A percentile compares a stretch with the other conserved stretches of the same genome.
Conservation (phyloP, 2,797 vertebrate genomes). For the Pterois miles region DNA sequence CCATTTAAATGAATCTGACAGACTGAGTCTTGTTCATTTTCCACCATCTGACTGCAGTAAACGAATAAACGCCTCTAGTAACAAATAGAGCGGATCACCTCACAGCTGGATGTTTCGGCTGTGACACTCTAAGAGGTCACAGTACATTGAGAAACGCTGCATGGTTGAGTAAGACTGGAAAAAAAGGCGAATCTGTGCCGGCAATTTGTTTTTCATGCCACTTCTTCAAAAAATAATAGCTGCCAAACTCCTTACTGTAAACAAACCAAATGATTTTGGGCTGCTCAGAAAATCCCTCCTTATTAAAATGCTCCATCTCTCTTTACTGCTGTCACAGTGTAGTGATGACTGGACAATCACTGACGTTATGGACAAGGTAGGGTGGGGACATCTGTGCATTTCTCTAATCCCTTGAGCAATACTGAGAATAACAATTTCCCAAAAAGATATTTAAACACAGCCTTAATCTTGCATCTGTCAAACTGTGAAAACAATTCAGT, state of each 20-base stretch:
- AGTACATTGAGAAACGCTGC: conserved; percentile 37
- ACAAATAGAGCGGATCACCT: conserved; percentile 55
- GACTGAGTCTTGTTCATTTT: conserved; percentile 52
- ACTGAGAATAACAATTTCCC: conserved; percentile 29
- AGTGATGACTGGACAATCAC: conserved; percentile 11
- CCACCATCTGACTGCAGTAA: conserved; percentile 49
- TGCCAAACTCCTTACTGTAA: conserved; percentile 16
- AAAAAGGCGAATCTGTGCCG: conserved; percentile 16
- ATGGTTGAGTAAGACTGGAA: conserved; percentile 11
- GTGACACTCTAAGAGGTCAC: conserved; percentile 62
- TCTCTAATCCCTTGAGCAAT: conserved; percentile 42
- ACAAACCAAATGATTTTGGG: conserved; percentile 1
- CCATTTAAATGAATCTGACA: conserved; percentile 50
- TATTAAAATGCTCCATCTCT: background rate
- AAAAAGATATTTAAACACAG: conserved; percentile 12
- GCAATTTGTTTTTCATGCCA: conserved; percentile 12
- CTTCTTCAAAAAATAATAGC: conserved; percentile 19
- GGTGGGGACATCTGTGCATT: conserved; percentile 50
- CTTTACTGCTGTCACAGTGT: background rate
- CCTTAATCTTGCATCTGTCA: conserved; percentile 37
- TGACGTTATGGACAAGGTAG: conserved; percentile 18
- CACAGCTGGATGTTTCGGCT: conserved; percentile 70
- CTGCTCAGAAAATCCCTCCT: background rate
- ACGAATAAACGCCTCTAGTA: conserved; percentile 46
- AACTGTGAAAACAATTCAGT: conserved; percentile 30